Base-by-base conservation (phyloP, 2,797 vertebrate genomes). In the Podargus strigoides region DNA sequence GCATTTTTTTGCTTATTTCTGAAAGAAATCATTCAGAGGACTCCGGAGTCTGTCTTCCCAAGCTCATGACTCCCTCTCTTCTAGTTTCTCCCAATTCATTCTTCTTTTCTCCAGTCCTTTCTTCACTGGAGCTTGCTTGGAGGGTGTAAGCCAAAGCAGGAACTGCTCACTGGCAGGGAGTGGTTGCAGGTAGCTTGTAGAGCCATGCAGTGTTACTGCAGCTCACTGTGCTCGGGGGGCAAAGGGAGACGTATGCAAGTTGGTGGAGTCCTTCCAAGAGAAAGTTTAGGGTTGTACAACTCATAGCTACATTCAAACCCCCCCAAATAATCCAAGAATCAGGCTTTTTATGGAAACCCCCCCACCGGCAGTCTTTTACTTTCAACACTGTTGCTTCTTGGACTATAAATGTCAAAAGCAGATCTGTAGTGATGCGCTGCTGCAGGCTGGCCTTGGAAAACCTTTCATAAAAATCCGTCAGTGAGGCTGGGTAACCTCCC, bases 401-500 rank as follows among this genome's bases (percentile, higher is more conserved):
- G 79, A 94, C 95, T 93, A 93, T 90, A 96, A 90, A 94, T 94
- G 95, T 94, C 89, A 95, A 85, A 88, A 88, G 21, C 5, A 0
- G 44, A 75, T 87, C 87, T 47, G 67, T 58, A 93, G 60, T 41
- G 77, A 86, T 90, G 70, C 0, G 2, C 49, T 93, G 90, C 93
- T 96, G 89, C 87, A 87, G 95, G 85, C 87, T 92, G 85, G 85
- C 76, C 83, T 76, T 91, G 93, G 85, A 84, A 94, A 94, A 94
- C 34, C 83, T 93, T 95, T 94, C 95, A 85, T 19, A 94, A 89
- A 92, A 89, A 87, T 89, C 93, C 87, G 56, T 46, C 91, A 90
- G 64, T 8, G 60, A 90, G 49, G 49, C 46, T 80, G 81, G 60
- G 77, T 90, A 53, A 74, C 83, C 85, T 90, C 74, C 83, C 89